Percentiles rank a stretch among this genome's conserved stretches.
Evolutionary conservation across 2,797 vertebrate genomes (phyloP).

Genomic region (Malurus splendens): DNA sequence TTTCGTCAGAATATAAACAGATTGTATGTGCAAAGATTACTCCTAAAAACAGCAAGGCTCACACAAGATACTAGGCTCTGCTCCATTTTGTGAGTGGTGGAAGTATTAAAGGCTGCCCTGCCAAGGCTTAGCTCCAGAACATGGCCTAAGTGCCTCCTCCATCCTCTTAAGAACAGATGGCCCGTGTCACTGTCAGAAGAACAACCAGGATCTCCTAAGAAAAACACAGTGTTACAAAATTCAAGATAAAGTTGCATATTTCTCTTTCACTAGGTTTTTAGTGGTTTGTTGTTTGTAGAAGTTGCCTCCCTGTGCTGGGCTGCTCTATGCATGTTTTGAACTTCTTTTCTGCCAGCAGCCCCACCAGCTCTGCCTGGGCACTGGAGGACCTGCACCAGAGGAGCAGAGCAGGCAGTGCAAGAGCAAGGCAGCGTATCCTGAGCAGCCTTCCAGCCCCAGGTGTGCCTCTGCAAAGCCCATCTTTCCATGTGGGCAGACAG

Average conservation of each 20-base stretch:
- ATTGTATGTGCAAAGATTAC: neutral
- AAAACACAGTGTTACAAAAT: neutral
- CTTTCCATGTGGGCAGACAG: neutral
- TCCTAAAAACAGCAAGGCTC: neutral
- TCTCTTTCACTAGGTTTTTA: neutral
- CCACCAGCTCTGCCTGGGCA: neutral
- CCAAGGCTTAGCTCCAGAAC: accelerated
- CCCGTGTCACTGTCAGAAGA: neutral
- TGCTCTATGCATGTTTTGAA: accelerated
- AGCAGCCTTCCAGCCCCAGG: neutral
- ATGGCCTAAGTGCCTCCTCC: accelerated
- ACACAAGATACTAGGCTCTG: neutral
- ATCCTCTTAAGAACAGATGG: neutral
- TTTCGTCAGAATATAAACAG: neutral
- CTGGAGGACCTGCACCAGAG: neutral
- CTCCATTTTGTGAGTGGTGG: neutral
- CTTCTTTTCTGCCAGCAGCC: neutral
- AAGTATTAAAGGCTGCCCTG: neutral
- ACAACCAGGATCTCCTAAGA: neutral
- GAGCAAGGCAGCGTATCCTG: neutral
- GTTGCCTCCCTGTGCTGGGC: accelerated
- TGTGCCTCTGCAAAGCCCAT: neutral
- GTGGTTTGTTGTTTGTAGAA: neutral
- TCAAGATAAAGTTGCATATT: neutral
- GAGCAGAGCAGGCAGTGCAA: accelerated